These are phyloP conservation scores for Tragopan temminckii DNA, from an alignment of 2,797 vertebrate species.

Conservation along the genomic window DNA sequence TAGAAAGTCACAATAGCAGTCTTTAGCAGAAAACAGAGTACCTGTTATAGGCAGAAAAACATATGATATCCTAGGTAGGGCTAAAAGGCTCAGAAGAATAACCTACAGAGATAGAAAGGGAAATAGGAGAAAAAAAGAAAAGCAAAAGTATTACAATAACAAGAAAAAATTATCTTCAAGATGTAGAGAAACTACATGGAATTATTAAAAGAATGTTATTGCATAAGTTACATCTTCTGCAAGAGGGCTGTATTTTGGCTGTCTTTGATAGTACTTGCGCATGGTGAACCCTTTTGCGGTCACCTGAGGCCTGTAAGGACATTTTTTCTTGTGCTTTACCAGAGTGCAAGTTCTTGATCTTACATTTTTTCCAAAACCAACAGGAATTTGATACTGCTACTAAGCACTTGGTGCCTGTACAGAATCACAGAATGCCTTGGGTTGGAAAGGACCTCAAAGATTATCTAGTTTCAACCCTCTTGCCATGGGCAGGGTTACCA, in stretches of 20 bases:
- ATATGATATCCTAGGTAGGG: background rate
- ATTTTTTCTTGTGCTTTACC: background rate
- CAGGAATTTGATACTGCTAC: background rate
- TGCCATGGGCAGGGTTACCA: no score
- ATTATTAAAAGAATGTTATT: background rate
- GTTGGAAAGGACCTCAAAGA: background rate
- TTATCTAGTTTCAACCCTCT: no score
- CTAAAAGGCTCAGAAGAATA: background rate
- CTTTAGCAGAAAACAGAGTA: conserved; percentile 11
- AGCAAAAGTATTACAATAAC: background rate
- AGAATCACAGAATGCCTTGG: background rate
- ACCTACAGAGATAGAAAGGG: background rate
- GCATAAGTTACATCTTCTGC: background rate
- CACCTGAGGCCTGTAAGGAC: background rate
- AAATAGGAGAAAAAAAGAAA: background rate
- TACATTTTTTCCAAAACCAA: background rate
- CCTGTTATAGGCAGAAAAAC: background rate
- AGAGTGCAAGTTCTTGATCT: background rate
- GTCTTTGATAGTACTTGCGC: background rate
- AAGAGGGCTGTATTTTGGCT: background rate
- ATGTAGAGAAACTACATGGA: background rate
- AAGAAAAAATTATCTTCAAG: background rate
- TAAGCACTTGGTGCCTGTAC: background rate
- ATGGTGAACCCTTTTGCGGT: background rate
- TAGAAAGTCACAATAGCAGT: background rate